Percentiles rank a stretch among this genome's conserved stretches.
phyloP scores from a whole-genome alignment of 2,113 vertebrate species.

The Nettapus auritus region DNA sequence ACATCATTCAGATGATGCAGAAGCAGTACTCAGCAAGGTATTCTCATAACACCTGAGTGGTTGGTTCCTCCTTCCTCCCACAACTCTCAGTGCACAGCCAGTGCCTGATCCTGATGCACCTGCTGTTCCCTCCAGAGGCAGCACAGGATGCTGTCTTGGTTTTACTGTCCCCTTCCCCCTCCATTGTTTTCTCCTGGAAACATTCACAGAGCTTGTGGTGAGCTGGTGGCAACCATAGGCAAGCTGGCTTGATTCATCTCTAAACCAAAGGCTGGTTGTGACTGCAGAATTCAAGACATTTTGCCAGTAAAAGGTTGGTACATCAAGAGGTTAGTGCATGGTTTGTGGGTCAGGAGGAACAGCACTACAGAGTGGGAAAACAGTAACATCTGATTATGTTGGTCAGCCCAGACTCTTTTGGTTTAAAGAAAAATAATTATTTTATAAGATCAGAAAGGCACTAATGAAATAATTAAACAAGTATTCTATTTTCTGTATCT shows the following conservation, averaged over 20 bases:
- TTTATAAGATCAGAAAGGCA: not conserved
- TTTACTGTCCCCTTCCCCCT: not conserved
- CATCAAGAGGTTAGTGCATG: not conserved
- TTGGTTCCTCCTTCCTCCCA: not conserved
- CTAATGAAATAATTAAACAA: not conserved
- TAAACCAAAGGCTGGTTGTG: not conserved
- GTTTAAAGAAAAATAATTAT: not conserved
- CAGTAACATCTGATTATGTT: not conserved
- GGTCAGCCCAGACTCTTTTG: not conserved
- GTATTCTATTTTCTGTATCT: not conserved
- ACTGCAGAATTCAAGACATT: not conserved
- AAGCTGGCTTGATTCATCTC: not conserved
- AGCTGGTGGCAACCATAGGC: not conserved
- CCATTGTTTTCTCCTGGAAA: not conserved
- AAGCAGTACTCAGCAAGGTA: not conserved
- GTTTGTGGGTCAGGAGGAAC: not conserved
- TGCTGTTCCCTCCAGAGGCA: not conserved
- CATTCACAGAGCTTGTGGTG: not conserved
- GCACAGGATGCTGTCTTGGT: not conserved
- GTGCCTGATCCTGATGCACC: not conserved
- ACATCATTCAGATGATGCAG: not conserved
- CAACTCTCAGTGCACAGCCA: not conserved
- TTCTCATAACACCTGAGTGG: not conserved
- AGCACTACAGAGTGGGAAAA: not conserved
- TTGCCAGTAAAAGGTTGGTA: not conserved